Base-by-base conservation (phyloP, 2,113 vertebrate species). In the Rostratula benghalensis region DNA sequence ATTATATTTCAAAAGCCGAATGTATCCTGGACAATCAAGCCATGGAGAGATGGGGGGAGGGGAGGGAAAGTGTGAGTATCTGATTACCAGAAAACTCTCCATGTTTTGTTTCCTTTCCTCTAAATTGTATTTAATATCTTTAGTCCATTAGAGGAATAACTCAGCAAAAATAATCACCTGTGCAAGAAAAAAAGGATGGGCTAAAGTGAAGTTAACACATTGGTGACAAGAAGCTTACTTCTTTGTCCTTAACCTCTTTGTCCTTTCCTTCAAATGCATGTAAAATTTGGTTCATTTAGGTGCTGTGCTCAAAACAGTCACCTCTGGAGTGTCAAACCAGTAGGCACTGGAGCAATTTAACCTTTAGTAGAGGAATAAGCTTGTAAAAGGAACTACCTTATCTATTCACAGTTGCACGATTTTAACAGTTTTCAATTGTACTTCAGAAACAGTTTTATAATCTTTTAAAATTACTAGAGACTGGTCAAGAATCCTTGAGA, bases 381-480 rank as follows among this genome's bases (percentile, higher is more conserved):
- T 61, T 37, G 19, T 67, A 18, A 83, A 93, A 75, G 33, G 20
- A 82, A 24, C 41, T 77, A 1, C 50, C 43, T 93, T 82, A 20
- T 48, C 84, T 87, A 54, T n/a, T 93, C 28, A 53, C 39, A 67
- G 14, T 67, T 50, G 8, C 18, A 11, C n/a, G 37, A 20, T 28
- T 86, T 84, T 63, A 85, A 57, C 33, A 50, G 15, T 39, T 93
- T 93, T 79, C 63, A 11, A 2, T 37, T 91, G 39, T 88, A 85
- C 46, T 94, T 94, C 63, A 93, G 67, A 87, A 93, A 74, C 24
- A 80, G 30, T 88, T 96, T 90, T 81, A 59, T 61, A 75, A 80
- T 63, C 23, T 45, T 92, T 96, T 96, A 91, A 56, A 90, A 11
- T 94, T 96, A 64, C 46, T 90, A 64, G 61, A 95, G 71, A 78